phyloP scores from a whole-genome alignment of 1,140 invertebrate species.

The Drosophila pandora region DNA sequence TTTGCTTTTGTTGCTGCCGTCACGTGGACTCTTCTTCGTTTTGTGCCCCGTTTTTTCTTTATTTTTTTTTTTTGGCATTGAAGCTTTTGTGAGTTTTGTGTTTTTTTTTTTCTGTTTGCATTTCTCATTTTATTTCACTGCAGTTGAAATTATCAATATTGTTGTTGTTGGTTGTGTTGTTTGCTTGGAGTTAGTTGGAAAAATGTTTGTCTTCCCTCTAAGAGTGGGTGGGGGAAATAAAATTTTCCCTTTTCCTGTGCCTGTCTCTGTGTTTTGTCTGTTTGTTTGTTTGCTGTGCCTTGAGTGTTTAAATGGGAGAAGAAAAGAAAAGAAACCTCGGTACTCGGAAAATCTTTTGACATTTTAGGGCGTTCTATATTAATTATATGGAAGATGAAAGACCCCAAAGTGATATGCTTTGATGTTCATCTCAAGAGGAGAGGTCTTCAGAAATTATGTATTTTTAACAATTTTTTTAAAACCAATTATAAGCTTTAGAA shows the following conservation, averaged over 20 bases:
- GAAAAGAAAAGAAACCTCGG: neutral
- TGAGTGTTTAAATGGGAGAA: slow-evolving; percentile 14
- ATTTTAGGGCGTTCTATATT: slow-evolving; percentile 31
- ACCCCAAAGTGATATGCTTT: slow-evolving; percentile 6
- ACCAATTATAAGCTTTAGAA: too few relatives aligned
- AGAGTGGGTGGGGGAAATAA: slow-evolving; percentile 19
- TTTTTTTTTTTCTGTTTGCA: slow-evolving; percentile 55
- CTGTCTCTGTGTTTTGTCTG: neutral
- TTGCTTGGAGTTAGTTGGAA: slow-evolving; percentile 41
- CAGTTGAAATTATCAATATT: slow-evolving; percentile 66
- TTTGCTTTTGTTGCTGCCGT: slow-evolving; percentile 53
- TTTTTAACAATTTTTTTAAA: neutral
- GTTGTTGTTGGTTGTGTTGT: slow-evolving; percentile 37
- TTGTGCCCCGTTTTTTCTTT: neutral
- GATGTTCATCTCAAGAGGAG: slow-evolving; percentile 4
- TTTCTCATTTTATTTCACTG: slow-evolving; percentile 56
- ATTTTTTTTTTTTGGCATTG: slow-evolving; percentile 38
- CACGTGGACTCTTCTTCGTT: slow-evolving; percentile 46
- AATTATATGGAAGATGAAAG: slow-evolving; percentile 7
- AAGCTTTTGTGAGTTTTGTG: slow-evolving; percentile 44
- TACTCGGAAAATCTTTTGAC: slow-evolving; percentile 11
- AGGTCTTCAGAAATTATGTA: neutral
- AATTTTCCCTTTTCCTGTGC: slow-evolving; percentile 14
- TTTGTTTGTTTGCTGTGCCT: slow-evolving; percentile 11
- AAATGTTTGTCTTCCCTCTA: slow-evolving; percentile 45